These are phyloP conservation scores for Ammodytes marinus DNA, from an alignment of 2,113 vertebrate genomes.

Conservation along the genomic window DNA sequence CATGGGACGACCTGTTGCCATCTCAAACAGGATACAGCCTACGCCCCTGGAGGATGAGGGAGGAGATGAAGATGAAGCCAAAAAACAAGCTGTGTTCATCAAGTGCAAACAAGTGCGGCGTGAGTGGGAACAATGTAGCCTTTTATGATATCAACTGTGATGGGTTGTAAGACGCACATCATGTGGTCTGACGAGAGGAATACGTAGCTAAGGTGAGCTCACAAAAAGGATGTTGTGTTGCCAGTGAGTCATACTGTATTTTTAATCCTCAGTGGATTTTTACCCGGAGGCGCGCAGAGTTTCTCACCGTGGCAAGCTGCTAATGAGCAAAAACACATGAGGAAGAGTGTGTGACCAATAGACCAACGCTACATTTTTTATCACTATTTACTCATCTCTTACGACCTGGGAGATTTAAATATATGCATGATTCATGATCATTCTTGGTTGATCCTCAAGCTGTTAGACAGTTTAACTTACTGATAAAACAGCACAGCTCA, in stretches of 20 bases:
- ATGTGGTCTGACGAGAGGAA: constrained; percentile 32
- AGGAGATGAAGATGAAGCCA: background rate
- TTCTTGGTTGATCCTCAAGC: background rate
- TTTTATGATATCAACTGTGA: constrained; percentile 41
- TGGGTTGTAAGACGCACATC: constrained; percentile 19
- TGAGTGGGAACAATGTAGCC: constrained; percentile 44
- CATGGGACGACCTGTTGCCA: constrained; percentile 95
- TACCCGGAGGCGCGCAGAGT: constrained; percentile 7
- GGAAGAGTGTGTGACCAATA: background rate
- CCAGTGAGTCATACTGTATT: background rate
- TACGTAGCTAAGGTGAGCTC: constrained; percentile 12
- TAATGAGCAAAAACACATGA: constrained; percentile 34
- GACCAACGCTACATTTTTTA: background rate
- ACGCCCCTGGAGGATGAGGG: constrained; percentile 89
- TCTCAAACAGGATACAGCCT: constrained; percentile 95
- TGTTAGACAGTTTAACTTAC: constrained; percentile 4
- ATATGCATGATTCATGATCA: constrained; percentile 26
- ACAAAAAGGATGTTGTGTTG: constrained; percentile 30
- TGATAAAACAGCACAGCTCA: background rate
- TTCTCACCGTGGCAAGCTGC: constrained; percentile 25
- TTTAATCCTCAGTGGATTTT: constrained; percentile 18
- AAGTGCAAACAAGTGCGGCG: constrained; percentile 29
- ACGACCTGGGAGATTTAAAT: constrained; percentile 29
- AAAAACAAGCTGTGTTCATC: background rate
- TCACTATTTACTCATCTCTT: constrained; percentile 41